Evolutionary conservation across 2,797 vertebrate species (phyloP).

Genomic region (Scomberomorus guttatus): DNA sequence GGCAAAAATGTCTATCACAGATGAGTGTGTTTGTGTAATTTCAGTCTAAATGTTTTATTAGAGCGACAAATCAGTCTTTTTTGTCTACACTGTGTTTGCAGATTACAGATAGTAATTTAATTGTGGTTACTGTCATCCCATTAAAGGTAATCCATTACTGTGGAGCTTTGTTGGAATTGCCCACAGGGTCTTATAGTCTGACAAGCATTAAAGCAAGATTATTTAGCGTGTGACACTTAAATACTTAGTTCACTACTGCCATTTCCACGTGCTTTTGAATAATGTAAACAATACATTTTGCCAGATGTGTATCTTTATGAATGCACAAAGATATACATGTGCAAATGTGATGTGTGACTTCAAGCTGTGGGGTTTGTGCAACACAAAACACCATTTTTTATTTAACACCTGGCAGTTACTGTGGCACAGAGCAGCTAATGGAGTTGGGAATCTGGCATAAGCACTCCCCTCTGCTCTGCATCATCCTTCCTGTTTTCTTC

Average conservation of each 20-base stretch:
- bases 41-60: conserved; percentile 9
- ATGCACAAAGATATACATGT: background rate
- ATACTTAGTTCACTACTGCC: background rate
- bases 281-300: conserved; percentile 32
- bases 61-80: background rate
- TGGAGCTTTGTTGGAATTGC: background rate
- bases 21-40: background rate
- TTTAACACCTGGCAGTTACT: conserved; percentile 49
- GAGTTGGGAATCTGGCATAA: conserved; percentile 18
- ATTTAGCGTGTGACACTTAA: background rate
- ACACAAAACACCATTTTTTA: conserved; percentile 52
- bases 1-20: background rate
- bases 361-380: conserved; percentile 19
- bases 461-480: background rate
- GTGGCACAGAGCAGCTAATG: conserved; percentile 43
- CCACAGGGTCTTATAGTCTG: background rate
- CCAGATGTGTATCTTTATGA: conserved; percentile 28
- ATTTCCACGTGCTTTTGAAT: conserved; percentile 44
- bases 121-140: background rate
- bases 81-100: background rate
- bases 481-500: conserved; percentile 1
- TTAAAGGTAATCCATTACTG: conserved; percentile 34
- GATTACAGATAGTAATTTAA: background rate
- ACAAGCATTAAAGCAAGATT: background rate
- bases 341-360: conserved; percentile 6